Conservation (phyloP, 2,113 vertebrate species). For the Nicator chloris region DNA sequence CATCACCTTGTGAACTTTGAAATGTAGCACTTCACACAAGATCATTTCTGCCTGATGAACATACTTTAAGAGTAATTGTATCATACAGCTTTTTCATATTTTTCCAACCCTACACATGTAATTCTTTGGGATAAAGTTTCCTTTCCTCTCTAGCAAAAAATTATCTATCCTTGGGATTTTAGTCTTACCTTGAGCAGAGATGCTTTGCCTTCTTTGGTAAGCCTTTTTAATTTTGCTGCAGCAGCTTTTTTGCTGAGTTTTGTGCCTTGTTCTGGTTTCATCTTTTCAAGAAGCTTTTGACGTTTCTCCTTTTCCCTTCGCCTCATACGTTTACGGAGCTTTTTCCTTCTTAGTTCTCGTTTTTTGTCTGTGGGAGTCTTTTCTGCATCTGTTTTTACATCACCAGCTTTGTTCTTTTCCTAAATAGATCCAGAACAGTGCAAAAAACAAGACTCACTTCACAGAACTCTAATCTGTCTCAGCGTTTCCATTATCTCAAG, state of each 20-base stretch:
- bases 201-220: slow-evolving; percentile 85
- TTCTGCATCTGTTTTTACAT: slow-evolving; percentile 83
- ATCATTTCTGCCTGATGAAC: not conserved
- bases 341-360: slow-evolving; percentile 87
- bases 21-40: not conserved
- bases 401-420: slow-evolving; percentile 93
- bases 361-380: slow-evolving; percentile 92
- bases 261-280: slow-evolving; percentile 46
- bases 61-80: not conserved
- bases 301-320: slow-evolving; percentile 80
- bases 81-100: not conserved
- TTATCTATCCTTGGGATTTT: not conserved
- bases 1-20: not conserved
- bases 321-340: slow-evolving; percentile 79
- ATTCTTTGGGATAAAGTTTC: not conserved
- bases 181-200: slow-evolving; percentile 83
- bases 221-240: slow-evolving; percentile 77
- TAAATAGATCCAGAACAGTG: not conserved
- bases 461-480: not conserved
- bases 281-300: slow-evolving; percentile 80
- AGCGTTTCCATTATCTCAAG: not conserved
- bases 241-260: slow-evolving; percentile 78
- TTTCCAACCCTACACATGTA: not conserved
- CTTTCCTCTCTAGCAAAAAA: not conserved
- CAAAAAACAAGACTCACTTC: not conserved